Base-by-base conservation (phyloP, 2,113 vertebrate species). In the Herpetotheres cachinnans region DNA sequence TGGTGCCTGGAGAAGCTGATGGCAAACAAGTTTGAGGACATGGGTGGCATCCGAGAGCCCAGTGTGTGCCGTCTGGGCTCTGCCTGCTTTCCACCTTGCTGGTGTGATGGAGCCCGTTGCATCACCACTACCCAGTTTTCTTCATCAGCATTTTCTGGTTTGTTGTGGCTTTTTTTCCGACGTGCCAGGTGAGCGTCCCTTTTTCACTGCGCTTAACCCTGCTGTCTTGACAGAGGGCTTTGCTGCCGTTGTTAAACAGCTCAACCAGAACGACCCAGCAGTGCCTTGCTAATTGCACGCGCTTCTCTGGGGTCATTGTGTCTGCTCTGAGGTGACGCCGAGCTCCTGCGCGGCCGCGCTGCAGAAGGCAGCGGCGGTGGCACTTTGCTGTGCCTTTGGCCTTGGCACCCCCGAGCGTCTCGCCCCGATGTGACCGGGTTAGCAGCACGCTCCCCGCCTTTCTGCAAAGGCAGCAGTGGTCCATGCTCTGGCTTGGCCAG, bases 161-260 rank as follows among this genome's bases (percentile, higher is more conserved):
- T 1, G 0, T 50, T 26, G 32, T 40, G 49, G 24, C 47, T 50
- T 73, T 42, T 42, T 42, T n/a, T 56, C 42, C n/a, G 8, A 0
- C 1, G 9, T 38, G 49, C 34, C 52, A n/a, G 18, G 22, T 25
- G 46, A 89, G 13, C 25, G 26, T 13, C 42, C 22, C 24, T 46
- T 46, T 65, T 29, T 29, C 54, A 13, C 22, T 6, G 8, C 54
- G 19, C 19, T 84, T 79, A 61, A 61, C 73, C 46, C 67, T 32
- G 14, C 66, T 66, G 46, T 15, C 46, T 32, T 1, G 20, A 13
- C 44, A 66, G 58, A 84, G 46, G 59, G 30, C 52, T 93, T 73
- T 25, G 38, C 73, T 34, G 59, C 3, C 1, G 59, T 10, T 83
- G n/a, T 55, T 73, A 42, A 79, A 24, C 54, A 19, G 40, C 80